Conservation (phyloP, 2,113 vertebrate species). For the Tichodroma muraria region DNA sequence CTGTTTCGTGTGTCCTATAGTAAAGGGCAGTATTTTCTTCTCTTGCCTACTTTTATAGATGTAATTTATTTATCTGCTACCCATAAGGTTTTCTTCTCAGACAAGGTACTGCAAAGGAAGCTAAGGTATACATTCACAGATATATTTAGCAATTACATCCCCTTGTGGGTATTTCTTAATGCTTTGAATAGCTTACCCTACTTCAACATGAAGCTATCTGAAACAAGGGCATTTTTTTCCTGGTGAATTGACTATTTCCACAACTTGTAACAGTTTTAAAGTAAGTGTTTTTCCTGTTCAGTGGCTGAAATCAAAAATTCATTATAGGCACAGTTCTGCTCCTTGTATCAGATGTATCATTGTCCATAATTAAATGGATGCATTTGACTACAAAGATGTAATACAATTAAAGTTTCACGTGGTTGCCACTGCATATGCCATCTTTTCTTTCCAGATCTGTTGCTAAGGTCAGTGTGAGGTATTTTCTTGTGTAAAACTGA, state of each 20-base stretch:
- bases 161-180: background rate
- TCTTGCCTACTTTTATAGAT: background rate
- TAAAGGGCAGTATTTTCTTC: background rate
- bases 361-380: background rate
- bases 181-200: conserved; percentile 6
- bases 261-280: background rate
- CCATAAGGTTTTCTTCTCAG: background rate
- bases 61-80: background rate
- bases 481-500: background rate
- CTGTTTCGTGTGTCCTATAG: background rate
- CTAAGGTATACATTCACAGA: background rate
- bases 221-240: conserved; percentile 6
- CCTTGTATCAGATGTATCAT: background rate
- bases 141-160: conserved; percentile 31
- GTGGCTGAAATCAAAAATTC: background rate
- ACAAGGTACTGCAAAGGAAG: background rate
- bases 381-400: background rate
- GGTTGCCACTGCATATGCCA: background rate
- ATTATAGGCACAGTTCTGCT: background rate
- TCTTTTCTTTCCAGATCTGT: background rate
- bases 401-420: background rate
- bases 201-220: background rate
- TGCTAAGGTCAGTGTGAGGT: background rate
- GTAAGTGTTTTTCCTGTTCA: background rate
- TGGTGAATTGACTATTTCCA: background rate